Base-by-base conservation (phyloP, 2,888 invertebrate genomes). In the Agrilus mali region DNA sequence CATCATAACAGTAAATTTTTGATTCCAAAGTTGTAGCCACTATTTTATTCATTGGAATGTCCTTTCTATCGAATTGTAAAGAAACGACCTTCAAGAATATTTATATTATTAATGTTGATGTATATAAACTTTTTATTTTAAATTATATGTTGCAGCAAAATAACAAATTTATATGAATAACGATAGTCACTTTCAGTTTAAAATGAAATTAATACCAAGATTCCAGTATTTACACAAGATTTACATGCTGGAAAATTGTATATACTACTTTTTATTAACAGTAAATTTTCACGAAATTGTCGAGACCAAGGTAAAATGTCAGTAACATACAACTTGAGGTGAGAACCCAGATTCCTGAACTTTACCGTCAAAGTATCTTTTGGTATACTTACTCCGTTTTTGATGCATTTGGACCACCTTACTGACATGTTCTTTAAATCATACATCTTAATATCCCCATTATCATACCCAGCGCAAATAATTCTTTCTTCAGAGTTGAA, bases 1-100 rank as follows among this genome's bases (percentile, higher is more conserved):
- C 74, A 62, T 96, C 94, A 60, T 84, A 95, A 0, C 93, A 78
- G 60, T 86, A 82, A 46, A 95, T 80, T 51, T 88, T 92, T 0
- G 90, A 87, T 63, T 96, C 94, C 6, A 96, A 66, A 0, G 94
- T 92, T 0, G 94, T 89, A 0, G 84, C 90, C 0, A 86, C 84
- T 53, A 96, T 64, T 68, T 96, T 96, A 63, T 96, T 96, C 92
- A 95, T 94, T 47, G 80, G 77, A 57, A 95, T 95, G 59, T 94
- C 92, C 60, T 82, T 85, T 27, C 95, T 75, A 62, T 96, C 95
- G 64, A 96, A 96, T 63, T 96, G 90, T 27, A 88, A 54, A 15
- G 78, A 75, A 55, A 93, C 94, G 1, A 89, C 74, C 78, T 78
- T 57, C 2, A 64, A 59, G 50, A 31, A 27, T n/a, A 20, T 14